Evolutionary conservation across 30 jellyfish, hydroid and myxozoan species (phyloP), one percentile per base, ranked within the genome.

Genomic region (Aurelia sp.): DNA sequence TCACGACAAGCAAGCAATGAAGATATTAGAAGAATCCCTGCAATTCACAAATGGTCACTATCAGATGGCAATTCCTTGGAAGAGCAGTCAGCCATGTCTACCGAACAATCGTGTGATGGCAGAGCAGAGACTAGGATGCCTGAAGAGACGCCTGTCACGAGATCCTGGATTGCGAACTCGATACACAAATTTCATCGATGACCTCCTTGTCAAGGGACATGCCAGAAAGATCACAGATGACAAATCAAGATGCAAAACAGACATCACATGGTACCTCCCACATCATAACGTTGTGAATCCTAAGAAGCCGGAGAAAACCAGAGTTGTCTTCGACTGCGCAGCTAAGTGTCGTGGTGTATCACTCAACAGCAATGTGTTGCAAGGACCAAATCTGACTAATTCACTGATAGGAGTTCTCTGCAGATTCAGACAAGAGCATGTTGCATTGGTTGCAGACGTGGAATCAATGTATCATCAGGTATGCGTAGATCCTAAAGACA

Each of bases 401-500:
- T 58, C 67, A 2, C 67, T 20, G 67, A 58, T 58, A 58, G 24
- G 67, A 10, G 67, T 20, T 58, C 50, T 38, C 9, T 38, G 50
- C 50, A 78, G 96, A 70, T 91, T 91, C 76, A 38, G 98, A 53
- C 96, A 91, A 69, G 98, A 84, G 27, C 47, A 31, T 38, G 63
- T 84, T 12, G 93, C 98, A 5, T 2, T 91, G 10, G 76, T 81
- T 59, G 88, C 87, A 0, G 97, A 86, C 76, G 58, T 92, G 4
- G 97, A 92, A 57, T 82, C 71, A 47, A 90, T 90, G 94, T 90
- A 81, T 64, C 81, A 84, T 61, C 98, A 84, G 44, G 98, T 85
- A 13, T 10, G 81, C 18, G 98, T 84, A 13, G 62, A 61, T 20
- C 74, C 51, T 10, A 27, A 68, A 31, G 91, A 90, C 41, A 20